Base-by-base conservation (phyloP, 2,113 vertebrate species). In the Chiloscyllium plagiosum region DNA sequence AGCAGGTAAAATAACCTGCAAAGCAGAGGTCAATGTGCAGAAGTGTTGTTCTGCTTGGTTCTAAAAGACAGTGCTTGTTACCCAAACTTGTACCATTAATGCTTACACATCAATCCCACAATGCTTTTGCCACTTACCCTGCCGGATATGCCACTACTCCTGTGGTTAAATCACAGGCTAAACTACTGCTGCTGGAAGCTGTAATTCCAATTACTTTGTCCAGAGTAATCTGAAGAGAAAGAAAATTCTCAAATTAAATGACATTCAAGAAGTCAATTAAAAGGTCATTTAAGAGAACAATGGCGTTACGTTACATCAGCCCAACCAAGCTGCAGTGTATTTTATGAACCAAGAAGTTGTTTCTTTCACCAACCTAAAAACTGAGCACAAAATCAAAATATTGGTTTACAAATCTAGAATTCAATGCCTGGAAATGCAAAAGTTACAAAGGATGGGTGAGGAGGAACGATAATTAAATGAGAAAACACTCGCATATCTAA, bases 201-300 rank as follows among this genome's bases (percentile, higher is more conserved):
- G 98, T 98, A 96, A 99, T 97, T 2, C 98, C 99, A 69, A 99
- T 96, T 29, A 99, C 98, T 52, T 98, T 98, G 96, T 99, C 98
- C 47, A 99, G 96, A 42, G 96, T 97, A 86, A 99, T 98, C 99
- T 99, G 97, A 26, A 69, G 96, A 96, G 15, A 96, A 68, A 17
- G 66, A 65, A 94, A 72, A 0, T 42, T 42, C 20, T 20, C 2
- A 78, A 78, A 87, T 89, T 89, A 56, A 56, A 56, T 4, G 15
- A 24, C 50, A 56, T 24, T 56, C 86, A 33, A 89, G 26, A 12
- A 33, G 7, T 50, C 86, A 52, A 26, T 12, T 52, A 89, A 87
- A 89, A 56, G 7, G 37, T 89, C 12, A 1, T 56, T 70, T 47
- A 69, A 47, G 56, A 94, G 68, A 20, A 65, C 22, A 17, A 70